Percentiles rank a stretch among this genome's conserved stretches.
phyloP scores from a whole-genome alignment of 2,797 vertebrate species.

The Muscicapa striata region DNA sequence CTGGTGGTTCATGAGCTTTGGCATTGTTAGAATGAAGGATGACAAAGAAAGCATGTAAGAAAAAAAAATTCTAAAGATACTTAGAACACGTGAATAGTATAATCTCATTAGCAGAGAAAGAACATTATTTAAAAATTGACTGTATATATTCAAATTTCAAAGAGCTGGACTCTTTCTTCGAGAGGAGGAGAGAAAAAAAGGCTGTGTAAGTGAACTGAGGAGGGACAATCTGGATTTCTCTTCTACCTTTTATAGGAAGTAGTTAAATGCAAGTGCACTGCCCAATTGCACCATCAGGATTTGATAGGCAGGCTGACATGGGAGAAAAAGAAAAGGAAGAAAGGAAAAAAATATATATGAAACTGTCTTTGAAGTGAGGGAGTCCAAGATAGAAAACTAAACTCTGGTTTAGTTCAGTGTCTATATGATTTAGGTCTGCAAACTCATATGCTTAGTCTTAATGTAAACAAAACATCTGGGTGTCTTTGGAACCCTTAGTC shows the following conservation, averaged over 20 bases:
- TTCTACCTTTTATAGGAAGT: not conserved
- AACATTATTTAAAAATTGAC: not conserved
- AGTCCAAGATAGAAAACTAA: not conserved
- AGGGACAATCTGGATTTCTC: not conserved
- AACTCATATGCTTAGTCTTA: not conserved
- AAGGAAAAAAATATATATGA: not conserved
- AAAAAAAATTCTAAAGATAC: not conserved
- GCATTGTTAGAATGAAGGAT: not conserved
- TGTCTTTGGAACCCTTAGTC: not conserved
- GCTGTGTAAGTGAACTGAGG: not conserved
- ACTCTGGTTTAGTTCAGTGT: not conserved
- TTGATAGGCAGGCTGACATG: not conserved
- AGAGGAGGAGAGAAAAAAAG: not conserved
- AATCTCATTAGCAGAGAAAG: constrained; percentile 4
- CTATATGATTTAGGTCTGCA: not conserved
- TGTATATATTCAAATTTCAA: constrained; percentile 1
- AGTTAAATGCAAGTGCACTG: not conserved
- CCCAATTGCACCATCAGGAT: not conserved
- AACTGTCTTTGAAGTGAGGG: not conserved
- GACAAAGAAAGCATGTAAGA: not conserved
- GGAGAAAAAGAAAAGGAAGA: not conserved
- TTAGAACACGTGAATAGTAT: not conserved
- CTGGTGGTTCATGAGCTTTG: not conserved
- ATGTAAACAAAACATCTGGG: not conserved
- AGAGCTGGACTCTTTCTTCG: not conserved